Percentiles rank a stretch among this genome's conserved stretches.
phyloP scores from a whole-genome alignment of 2,888 invertebrate genomes.

The Chrysodeixis includens region DNA sequence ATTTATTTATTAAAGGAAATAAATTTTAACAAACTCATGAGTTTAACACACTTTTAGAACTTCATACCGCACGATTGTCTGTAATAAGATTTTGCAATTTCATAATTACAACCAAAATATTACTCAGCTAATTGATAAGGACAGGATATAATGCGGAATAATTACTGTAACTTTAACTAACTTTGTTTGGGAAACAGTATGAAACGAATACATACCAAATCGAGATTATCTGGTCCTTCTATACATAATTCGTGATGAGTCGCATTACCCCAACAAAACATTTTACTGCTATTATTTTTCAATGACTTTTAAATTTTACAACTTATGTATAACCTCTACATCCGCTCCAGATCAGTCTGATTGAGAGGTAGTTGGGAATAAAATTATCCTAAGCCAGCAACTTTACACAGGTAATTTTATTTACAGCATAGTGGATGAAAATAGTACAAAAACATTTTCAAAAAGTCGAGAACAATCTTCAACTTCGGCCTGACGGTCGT shows the following conservation, averaged over 20 bases:
- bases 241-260: slow-evolving; percentile 86
- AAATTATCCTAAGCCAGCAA: slow-evolving; percentile 43
- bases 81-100: not conserved
- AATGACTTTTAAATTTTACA: slow-evolving; percentile 65
- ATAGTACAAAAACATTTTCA: slow-evolving; percentile 72
- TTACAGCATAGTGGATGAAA: slow-evolving; percentile 64
- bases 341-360: slow-evolving; percentile 63
- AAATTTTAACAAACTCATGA: not conserved
- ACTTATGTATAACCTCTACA: slow-evolving; percentile 72
- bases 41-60: not conserved
- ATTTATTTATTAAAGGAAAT: not conserved
- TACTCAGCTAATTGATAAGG: not conserved
- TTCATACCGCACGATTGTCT: not conserved
- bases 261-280: slow-evolving; percentile 88
- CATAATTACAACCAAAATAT: not conserved
- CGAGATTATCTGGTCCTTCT: slow-evolving; percentile 75
- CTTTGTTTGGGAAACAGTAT: not conserved
- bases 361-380: slow-evolving; percentile 63
- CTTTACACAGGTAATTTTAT: slow-evolving; percentile 68
- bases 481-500: slow-evolving; percentile 53
- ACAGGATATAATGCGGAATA: not conserved
- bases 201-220: slow-evolving; percentile 74
- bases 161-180: not conserved
- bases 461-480: slow-evolving; percentile 84
- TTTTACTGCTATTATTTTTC: slow-evolving; percentile 66